Evolutionary conservation across 1,140 invertebrate species (phyloP), one percentile per base, ranked within the genome.

Genomic region (Drosophila malerkotliana): DNA sequence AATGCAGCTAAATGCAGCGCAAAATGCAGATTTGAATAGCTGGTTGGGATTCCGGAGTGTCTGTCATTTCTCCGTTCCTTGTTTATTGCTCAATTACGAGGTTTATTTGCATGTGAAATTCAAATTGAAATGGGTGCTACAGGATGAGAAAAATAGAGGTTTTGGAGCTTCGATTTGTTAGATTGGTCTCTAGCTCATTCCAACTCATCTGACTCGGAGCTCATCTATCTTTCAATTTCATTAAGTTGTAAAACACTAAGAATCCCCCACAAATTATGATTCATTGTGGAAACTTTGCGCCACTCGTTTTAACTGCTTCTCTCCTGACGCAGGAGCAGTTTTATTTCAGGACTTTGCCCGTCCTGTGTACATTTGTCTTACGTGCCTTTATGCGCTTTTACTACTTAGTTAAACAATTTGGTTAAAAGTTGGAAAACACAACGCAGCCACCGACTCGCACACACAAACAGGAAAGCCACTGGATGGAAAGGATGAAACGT

Each of bases 321-420:
- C 30, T 53, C 14, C 47, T n/a, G 14, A 24, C 49, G 61, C 32
- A 21, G 21, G 21, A 21, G 21, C 21, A 44, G 59, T 61, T 69
- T 68, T 64, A 56, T 68, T 56, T 34, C 26, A 21, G 21, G 21
- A 21, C 21, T 18, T 52, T 48, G n/a, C 18, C 21, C 44, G 51
- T 37, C 26, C 49, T 67, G 53, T 72, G 34, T 76, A 52, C 49
- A 62, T 81, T 66, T 67, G 61, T 56, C 55, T 51, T 72, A 77
- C 78, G 64, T 85, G 78, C 82, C 72, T 75, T 67, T 82, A 75
- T 75, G 62, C 58, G 73, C 73, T 81, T 85, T 87, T 73, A 60
- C 77, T 87, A 87, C 82, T 85, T 87, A 87, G 81, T 87, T 85
- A 87, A 85, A 85, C 78, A 85, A 85, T 87, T 85, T 87, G 68